phyloP scores from a whole-genome alignment of 2,888 invertebrate species.

The Ornithoptera alexandrae region DNA sequence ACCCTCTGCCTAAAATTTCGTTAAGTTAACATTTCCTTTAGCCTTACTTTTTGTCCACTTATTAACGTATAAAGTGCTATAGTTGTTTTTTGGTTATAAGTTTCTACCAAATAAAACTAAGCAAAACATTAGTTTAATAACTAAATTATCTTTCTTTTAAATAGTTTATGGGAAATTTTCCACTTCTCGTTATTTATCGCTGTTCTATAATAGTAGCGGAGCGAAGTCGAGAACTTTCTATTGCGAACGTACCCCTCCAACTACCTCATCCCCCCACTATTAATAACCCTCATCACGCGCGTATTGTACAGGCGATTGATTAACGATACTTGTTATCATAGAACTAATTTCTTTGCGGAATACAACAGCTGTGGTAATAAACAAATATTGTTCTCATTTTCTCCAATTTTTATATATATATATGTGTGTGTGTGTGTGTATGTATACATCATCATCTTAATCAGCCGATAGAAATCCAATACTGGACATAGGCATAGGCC shows the following conservation, averaged over 20 bases:
- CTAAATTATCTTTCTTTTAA: background rate
- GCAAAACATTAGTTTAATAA: no score
- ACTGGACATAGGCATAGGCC: no score
- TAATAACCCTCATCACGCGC: slow-evolving; percentile 16
- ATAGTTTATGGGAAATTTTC: background rate
- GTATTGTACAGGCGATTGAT: slow-evolving; percentile 15
- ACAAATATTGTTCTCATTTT: background rate
- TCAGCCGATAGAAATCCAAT: no score
- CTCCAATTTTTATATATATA: no score
- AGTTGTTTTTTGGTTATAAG: no score
- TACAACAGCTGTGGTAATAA: slow-evolving; percentile 20
- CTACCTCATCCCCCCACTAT: background rate
- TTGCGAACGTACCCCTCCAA: background rate
- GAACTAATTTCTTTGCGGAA: slow-evolving; percentile 27
- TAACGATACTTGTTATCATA: slow-evolving; percentile 8
- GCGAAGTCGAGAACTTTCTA: background rate
- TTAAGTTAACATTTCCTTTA: no score
- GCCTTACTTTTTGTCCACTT: no score
- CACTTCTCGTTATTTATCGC: background rate
- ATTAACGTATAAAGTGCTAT: no score
- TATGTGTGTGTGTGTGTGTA: no score
- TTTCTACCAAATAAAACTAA: no score
- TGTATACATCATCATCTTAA: no score
- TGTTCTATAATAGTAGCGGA: background rate
- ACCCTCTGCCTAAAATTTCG: no score